Conservation (phyloP, 2,888 invertebrate species). For the Eudasyphora cyanicolor region DNA sequence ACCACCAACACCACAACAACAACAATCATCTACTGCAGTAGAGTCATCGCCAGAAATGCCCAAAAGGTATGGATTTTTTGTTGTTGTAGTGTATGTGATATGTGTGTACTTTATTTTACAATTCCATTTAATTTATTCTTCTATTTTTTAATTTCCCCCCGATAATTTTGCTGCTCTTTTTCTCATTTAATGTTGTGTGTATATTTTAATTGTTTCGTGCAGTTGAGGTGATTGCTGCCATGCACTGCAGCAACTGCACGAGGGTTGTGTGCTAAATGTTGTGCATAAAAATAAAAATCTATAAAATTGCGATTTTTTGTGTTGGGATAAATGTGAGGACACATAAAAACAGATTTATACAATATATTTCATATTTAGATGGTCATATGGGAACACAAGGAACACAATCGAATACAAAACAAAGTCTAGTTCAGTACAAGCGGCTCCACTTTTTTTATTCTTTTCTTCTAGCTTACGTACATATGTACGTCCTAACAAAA, state of each 20-base stretch:
- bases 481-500: no score
- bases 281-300: slow-evolving; percentile 34
- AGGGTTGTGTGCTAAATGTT: slow-evolving; percentile 47
- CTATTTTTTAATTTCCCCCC: no score
- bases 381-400: no score
- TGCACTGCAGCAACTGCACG: slow-evolving; percentile 31
- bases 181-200: slow-evolving; percentile 42
- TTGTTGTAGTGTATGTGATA: slow-evolving; percentile 7
- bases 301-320: background rate
- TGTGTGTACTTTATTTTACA: slow-evolving; percentile 31
- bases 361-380: no score
- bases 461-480: no score
- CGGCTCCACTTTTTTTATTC: no score
- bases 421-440: no score
- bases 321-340: background rate
- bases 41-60: slow-evolving; percentile 80
- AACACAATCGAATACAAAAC: no score
- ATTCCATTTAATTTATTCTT: slow-evolving; percentile 27
- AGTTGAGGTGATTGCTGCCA: slow-evolving; percentile 57
- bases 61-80: slow-evolving; percentile 76
- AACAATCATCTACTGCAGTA: slow-evolving; percentile 70
- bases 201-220: slow-evolving; percentile 43
- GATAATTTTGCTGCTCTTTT: slow-evolving; percentile 35
- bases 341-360: no score
- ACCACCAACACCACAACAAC: slow-evolving; percentile 67